Evolutionary conservation across 2,888 invertebrate species (phyloP).

Genomic region (Ophion obscuratus): DNA sequence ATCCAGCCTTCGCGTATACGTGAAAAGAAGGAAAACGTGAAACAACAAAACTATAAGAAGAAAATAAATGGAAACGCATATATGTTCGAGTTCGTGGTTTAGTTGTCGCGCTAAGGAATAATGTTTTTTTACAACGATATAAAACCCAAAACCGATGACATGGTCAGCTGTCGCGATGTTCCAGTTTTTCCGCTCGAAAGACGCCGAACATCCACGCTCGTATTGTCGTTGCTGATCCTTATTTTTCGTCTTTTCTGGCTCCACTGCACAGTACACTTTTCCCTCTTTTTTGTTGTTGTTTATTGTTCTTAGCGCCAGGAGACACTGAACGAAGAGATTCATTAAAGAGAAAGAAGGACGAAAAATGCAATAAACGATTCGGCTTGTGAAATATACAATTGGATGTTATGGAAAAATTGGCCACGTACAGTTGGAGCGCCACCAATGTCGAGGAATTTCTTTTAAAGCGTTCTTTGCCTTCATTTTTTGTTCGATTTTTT

Average conservation of each 20-base stretch:
- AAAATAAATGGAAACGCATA: not conserved
- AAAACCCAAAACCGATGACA: no score
- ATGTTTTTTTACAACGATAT: not conserved
- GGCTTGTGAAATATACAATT: no score
- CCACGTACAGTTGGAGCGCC: no score
- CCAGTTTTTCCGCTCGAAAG: no score
- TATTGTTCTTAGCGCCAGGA: not conserved
- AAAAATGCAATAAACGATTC: not conserved
- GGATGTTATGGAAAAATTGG: no score
- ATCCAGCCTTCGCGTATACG: not conserved
- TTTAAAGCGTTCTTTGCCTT: no score
- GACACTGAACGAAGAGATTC: not conserved
- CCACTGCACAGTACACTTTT: not conserved
- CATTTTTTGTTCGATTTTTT: no score
- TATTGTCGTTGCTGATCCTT: no score
- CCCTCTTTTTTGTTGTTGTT: not conserved
- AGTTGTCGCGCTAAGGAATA: not conserved
- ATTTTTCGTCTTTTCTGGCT: not conserved
- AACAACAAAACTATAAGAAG: not conserved
- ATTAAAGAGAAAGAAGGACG: not conserved
- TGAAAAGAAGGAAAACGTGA: slow-evolving; percentile 1
- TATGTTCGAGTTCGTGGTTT: not conserved
- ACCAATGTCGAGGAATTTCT: no score
- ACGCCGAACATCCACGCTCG: no score
- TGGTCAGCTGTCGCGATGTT: no score